Evolutionary conservation across 2,797 vertebrate genomes (phyloP), one percentile per base, ranked within the genome.

Genomic region (Melanotaenia boesemani): DNA sequence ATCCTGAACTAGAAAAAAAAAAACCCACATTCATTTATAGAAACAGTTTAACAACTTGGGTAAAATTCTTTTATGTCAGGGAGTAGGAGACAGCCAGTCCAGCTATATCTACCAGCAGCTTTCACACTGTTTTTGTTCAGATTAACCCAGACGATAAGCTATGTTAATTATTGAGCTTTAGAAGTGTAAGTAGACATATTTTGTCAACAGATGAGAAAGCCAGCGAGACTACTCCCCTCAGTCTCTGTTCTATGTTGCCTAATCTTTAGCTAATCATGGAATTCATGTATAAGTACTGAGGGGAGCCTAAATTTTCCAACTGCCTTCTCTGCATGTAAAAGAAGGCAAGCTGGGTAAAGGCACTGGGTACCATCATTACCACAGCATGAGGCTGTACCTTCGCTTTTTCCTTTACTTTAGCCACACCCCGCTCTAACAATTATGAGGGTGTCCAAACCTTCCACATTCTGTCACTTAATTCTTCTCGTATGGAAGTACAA

Each of bases 311-410:
- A 46, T 67, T 88, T 91, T 91, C 88, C 80, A 76, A 28, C 82
- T 80, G 37, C 64, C 74, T 57, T 67, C 74, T 63, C 70, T 8
- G 6, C 85, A 72, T 59, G 74, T 24, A 41, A 65, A 66, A 62
- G 70, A 72, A 63, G 32, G 44, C 87, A 77, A 69, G 84, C 86
- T 83, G 85, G 50, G 62, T 41, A 10, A 76, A 75, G 76, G 75
- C 76, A 74, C 68, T 15, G 37, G 65, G 77, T 28, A 46, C 54
- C 59, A 58, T 87, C 74, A 90, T 92, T 88, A 92, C 39, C 90
- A 85, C 89, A 85, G 87, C 86, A 63, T 81, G 84, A 44, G 36
- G 44, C 72, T 59, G 18, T 64, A n/a, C 55, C 48, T 67, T 74
- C 60, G 52, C 2, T 71, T 75, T 56, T 76, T 28, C 68, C 61